Conservation (phyloP, 2,113 vertebrate genomes). For the Illadopsis cleaveri region DNA sequence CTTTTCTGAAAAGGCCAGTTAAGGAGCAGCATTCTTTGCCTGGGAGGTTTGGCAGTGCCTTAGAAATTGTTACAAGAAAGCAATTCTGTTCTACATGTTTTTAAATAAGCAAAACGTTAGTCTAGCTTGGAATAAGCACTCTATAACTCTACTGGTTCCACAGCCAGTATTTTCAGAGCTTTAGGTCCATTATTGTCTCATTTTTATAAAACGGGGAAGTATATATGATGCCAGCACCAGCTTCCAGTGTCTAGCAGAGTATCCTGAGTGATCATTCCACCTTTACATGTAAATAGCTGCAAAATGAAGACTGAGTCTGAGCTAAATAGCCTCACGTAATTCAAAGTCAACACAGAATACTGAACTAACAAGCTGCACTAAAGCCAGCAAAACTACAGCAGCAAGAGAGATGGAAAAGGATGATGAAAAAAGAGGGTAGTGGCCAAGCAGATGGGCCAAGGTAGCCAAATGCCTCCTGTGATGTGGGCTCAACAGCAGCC, state of each 20-base stretch:
- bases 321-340: background rate
- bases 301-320: background rate
- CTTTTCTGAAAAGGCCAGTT: background rate
- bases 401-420: background rate
- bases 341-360: background rate
- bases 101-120: background rate
- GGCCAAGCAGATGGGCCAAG: background rate
- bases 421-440: background rate
- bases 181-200: background rate
- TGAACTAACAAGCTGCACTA: background rate
- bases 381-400: background rate
- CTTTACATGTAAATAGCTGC: background rate
- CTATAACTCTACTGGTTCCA: background rate
- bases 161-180: background rate
- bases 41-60: background rate
- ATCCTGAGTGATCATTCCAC: background rate
- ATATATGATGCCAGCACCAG: background rate
- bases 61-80: background rate
- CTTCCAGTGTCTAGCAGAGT: background rate
- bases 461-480: background rate
- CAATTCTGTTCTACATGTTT: background rate
- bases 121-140: background rate
- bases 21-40: background rate
- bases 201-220: background rate
- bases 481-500: background rate